Base-by-base conservation (phyloP, 2,797 vertebrate genomes). In the Sebastiscus albofasciatus region DNA sequence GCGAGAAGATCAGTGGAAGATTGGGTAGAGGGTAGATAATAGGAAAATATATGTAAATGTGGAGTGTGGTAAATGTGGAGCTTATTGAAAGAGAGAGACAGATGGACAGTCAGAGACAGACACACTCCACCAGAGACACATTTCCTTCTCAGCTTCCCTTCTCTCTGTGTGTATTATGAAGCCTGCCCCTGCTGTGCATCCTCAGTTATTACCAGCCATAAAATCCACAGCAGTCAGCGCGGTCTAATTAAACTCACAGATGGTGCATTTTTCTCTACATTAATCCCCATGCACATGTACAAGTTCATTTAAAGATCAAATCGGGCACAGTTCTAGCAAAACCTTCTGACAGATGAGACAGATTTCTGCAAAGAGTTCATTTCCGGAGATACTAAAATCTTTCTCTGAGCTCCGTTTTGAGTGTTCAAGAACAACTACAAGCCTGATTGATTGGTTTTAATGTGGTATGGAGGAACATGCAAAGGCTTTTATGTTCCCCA, bases 211-310 rank as follows among this genome's bases (percentile, higher is more conserved):
- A 83, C 34, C 60, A 62, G 71, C 33, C 49, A 26, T 54, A 36
- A 70, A 54, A 67, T 34, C 72, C 79, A 82, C 75, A 80, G 86
- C 86, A 79, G 81, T 87, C 74, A 29, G 75, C 33, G 39, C 73
- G 84, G 78, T 83, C 80, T 83, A 83, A 90, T 91, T 87, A 85
- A 81, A 81, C 70, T 86, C 77, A 71, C 86, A 90, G 84, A 84
- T 89, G 89, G 85, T 72, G 67, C 54, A 4, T 74, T 84, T 87
- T 75, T 75, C 49, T 77, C 72, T 26, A 22, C 71, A 78, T 78
- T 79, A 83, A 82, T 84, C 80, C 66, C 71, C 7, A 1, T n/a
- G 46, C 67, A 67, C 72, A 46, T 66, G 77, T 24, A 20, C 56
- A 61, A 76, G 67, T 78, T 86, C 31, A 82, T 80, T 78, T 80